Evolutionary conservation across 1,140 invertebrate species (phyloP).

Genomic region (Hydropsyche tenuis): DNA sequence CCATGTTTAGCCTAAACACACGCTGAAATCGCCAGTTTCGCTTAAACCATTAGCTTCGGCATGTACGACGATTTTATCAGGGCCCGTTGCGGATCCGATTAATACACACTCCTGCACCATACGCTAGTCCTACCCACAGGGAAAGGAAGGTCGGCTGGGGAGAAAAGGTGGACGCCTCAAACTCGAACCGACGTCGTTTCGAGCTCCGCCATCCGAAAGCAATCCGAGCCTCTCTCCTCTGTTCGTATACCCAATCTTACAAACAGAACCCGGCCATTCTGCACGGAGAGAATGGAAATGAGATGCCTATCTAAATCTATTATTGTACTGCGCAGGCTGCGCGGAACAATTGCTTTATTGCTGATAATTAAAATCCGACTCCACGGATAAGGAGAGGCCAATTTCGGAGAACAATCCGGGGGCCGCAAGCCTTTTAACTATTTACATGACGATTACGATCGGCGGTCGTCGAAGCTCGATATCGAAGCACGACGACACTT

Average conservation of each 20-base stretch:
- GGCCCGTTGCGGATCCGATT: neutral
- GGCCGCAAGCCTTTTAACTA: conserved; percentile 19
- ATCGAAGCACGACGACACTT: too few species aligned
- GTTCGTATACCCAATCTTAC: conserved; percentile 29
- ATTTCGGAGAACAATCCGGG: conserved; percentile 16
- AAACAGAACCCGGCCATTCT: conserved; percentile 34
- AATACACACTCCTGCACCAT: neutral
- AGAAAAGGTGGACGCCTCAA: neutral
- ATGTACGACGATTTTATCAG: too few species aligned
- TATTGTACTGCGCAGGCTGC: conserved; percentile 26
- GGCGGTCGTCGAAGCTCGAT: neutral
- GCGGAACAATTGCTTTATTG: conserved; percentile 34
- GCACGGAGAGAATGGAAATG: conserved; percentile 33
- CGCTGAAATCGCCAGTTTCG: too few species aligned
- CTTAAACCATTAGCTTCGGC: too few species aligned
- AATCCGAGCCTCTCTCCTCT: neutral
- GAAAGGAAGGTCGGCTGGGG: too few species aligned
- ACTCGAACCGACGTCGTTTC: neutral
- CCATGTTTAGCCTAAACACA: too few species aligned
- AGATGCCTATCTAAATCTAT: conserved; percentile 35
- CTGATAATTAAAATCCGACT: conserved; percentile 31
- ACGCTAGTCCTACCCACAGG: too few species aligned
- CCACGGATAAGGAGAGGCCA: conserved; percentile 14
- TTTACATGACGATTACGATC: conserved; percentile 3
- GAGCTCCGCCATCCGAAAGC: conserved; percentile 6